A percentile compares a stretch with the other conserved stretches of the same genome.
Evolutionary conservation across 2,113 vertebrate genomes (phyloP).

Genomic region (Dasypus novemcinctus): DNA sequence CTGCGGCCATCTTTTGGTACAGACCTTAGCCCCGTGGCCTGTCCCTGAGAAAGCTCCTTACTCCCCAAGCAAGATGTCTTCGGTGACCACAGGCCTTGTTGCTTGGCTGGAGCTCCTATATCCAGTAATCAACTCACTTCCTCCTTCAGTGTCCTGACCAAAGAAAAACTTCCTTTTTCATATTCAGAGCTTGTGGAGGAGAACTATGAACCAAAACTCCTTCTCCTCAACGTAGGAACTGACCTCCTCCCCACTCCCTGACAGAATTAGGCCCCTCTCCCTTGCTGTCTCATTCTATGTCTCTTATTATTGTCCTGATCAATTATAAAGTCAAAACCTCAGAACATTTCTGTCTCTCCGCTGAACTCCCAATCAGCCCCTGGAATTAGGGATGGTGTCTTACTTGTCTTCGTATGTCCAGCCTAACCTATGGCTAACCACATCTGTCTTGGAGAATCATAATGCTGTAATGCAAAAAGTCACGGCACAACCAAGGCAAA

Average conservation of each 20-base stretch:
- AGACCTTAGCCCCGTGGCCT: neutral
- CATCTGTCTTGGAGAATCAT: neutral
- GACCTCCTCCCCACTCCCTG: neutral
- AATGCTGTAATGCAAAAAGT: neutral
- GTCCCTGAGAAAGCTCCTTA: neutral
- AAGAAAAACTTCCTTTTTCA: neutral
- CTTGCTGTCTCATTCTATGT: neutral
- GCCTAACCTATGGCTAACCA: neutral
- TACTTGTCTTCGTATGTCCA: neutral
- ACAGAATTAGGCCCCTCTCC: neutral
- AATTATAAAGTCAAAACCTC: neutral
- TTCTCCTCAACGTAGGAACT: neutral
- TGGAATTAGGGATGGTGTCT: neutral
- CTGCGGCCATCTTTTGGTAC: neutral
- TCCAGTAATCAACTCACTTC: neutral
- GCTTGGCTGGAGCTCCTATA: neutral
- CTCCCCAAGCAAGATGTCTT: neutral
- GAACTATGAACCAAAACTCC: neutral
- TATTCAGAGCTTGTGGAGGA: neutral
- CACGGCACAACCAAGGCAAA: neutral
- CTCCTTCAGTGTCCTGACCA: neutral
- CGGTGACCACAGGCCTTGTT: neutral
- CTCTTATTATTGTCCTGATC: neutral
- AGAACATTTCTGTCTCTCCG: neutral
- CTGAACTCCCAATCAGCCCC: neutral